A percentile compares a stretch with the other conserved stretches of the same genome.
Evolutionary conservation across 1,140 invertebrate species (phyloP).

Genomic region (Portunus trituberculatus): DNA sequence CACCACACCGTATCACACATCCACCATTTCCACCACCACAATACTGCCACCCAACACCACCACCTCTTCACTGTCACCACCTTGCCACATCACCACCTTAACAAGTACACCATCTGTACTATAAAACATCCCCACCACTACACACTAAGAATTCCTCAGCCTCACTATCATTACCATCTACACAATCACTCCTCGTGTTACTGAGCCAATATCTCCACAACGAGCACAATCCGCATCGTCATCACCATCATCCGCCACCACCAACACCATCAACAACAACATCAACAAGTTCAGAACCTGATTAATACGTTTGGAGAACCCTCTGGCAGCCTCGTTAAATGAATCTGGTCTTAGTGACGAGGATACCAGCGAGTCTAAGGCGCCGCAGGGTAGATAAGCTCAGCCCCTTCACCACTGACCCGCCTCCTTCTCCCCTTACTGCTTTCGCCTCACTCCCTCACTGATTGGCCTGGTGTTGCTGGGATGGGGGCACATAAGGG

Average conservation of each 20-base stretch:
- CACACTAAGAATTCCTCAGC: not conserved
- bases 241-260: not conserved
- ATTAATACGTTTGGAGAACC: not conserved
- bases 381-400: not conserved
- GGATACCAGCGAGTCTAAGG: not conserved
- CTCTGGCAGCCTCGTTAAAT: slow-evolving; percentile 20
- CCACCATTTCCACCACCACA: too few relatives aligned
- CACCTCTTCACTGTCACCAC: too few relatives aligned
- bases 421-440: not conserved
- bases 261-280: not conserved
- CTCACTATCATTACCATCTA: not conserved
- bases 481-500: not conserved
- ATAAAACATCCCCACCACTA: not conserved
- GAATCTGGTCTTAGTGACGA: not conserved
- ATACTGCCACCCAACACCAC: too few relatives aligned
- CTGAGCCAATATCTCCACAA: too few relatives aligned
- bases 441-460: not conserved
- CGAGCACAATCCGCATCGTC: not conserved
- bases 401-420: not conserved
- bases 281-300: slow-evolving; percentile 21
- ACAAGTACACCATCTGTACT: too few relatives aligned
- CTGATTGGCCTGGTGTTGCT: not conserved
- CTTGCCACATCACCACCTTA: too few relatives aligned
- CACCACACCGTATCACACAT: too few relatives aligned
- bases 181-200: not conserved